Evolutionary conservation across 2,113 vertebrate species (phyloP), one percentile per base, ranked within the genome.

Genomic region (Fulica atra): DNA sequence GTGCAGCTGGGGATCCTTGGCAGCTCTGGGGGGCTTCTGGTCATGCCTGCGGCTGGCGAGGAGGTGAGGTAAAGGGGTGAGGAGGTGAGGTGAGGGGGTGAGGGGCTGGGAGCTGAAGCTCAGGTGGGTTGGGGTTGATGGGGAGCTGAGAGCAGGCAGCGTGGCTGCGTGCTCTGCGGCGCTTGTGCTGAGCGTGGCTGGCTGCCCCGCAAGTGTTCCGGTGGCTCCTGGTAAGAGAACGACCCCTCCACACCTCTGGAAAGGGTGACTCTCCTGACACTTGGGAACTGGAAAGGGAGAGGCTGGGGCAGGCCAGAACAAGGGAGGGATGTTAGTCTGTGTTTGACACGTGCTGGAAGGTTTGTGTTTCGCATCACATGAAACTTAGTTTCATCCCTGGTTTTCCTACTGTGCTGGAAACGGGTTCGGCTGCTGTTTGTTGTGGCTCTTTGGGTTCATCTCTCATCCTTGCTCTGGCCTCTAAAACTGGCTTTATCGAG

Each of bases 301-400:
- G 20, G 59, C 2, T 18, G 78, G 65, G 56, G 82, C 53, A 23
- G 5, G 44, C 9, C 3, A 2, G 40, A 25, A 6, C 3, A 1
- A 11, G 46, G 40, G 42, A 21, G 1, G 1, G 7, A 13, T 4
- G 12, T 20, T 5, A 8, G 5, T 1, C 5, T 0, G 0, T 3
- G n/a, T 24, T 24, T 29, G 66, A 3, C n/a, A 10, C 3, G 0
- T 13, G 2, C 44, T 9, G 11, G 63, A 19, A 54, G 76, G 50
- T 29, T n/a, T 35, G 48, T 7, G 38, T 24, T 78, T 54, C 35
- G 4, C 25, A 13, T 59, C 72, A 1, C 17, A 1, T 13, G 21
- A 13, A 81, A 35, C 29, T 73, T 50, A 13, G 38, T 57, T 70
- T 0, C 48, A 0, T 42, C 20, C 33, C 29, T 0, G 5, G 1